These are phyloP conservation scores for Drosophila funebris DNA, from an alignment of 1,140 invertebrate genomes.

Conservation along the genomic window DNA sequence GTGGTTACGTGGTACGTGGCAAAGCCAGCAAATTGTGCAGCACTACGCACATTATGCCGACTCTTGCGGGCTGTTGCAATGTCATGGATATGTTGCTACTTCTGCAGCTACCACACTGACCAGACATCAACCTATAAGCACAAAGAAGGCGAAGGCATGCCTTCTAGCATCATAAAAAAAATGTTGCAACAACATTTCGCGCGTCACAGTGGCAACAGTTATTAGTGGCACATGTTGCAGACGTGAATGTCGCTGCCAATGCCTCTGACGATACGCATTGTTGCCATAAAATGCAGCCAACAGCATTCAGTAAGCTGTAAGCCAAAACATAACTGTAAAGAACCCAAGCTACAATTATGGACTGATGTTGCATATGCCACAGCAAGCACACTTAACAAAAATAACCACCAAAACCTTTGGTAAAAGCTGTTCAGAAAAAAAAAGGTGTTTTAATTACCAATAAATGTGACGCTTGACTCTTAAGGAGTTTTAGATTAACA, in stretches of 20 bases:
- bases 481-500: slow-evolving; percentile 6
- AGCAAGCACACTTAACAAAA: slow-evolving; percentile 8
- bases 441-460: slow-evolving; percentile 13
- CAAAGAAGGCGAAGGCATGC: slow-evolving; percentile 32
- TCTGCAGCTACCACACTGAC: slow-evolving; percentile 33
- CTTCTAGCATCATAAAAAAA: slow-evolving; percentile 45
- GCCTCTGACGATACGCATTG: slow-evolving; percentile 47
- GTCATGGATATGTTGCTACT: slow-evolving; percentile 17
- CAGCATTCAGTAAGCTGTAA: slow-evolving; percentile 1
- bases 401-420: background rate
- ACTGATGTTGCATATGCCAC: slow-evolving; percentile 4
- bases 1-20: slow-evolving; percentile 40
- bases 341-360: slow-evolving; percentile 19
- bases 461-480: slow-evolving; percentile 5
- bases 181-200: slow-evolving; percentile 54
- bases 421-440: slow-evolving; percentile 3
- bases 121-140: slow-evolving; percentile 24
- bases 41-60: slow-evolving; percentile 22
- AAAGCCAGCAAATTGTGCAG: slow-evolving; percentile 7
- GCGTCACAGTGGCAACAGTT: slow-evolving; percentile 40
- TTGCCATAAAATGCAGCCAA: slow-evolving; percentile 17
- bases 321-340: slow-evolving; percentile 17
- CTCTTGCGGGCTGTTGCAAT: background rate
- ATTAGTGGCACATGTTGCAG: slow-evolving; percentile 68
- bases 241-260: background rate